A percentile compares a stretch with the other conserved stretches of the same genome.
phyloP scores from a whole-genome alignment of 2,888 invertebrate species.

The Leptogaster cylindrica region DNA sequence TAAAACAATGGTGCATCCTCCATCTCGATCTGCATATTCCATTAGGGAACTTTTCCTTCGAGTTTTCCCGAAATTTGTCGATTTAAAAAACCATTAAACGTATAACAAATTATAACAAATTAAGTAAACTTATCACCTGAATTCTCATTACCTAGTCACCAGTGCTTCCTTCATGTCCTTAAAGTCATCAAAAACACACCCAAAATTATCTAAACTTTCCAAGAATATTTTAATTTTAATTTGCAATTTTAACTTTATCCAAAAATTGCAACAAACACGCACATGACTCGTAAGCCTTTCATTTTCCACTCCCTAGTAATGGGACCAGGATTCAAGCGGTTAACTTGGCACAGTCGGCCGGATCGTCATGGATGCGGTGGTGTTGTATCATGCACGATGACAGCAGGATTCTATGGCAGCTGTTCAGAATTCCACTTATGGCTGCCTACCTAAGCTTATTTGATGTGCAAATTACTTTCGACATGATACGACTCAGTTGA shows the following conservation, averaged over 20 bases:
- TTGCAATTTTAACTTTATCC: conserved; percentile 34
- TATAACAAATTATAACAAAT: background rate
- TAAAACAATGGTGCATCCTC: too few relatives aligned
- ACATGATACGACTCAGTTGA: conserved; percentile 39
- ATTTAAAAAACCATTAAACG: too few relatives aligned
- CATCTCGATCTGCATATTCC: too few relatives aligned
- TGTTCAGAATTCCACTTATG: conserved; percentile 4
- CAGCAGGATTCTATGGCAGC: background rate
- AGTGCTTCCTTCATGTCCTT: conserved; percentile 27
- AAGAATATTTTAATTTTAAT: conserved; percentile 32
- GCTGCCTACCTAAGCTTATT: conserved; percentile 40
- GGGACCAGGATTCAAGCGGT: background rate
- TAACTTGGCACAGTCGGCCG: background rate
- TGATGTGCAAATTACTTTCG: conserved; percentile 47
- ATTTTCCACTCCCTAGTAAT: background rate
- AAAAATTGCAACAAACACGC: conserved; percentile 36
- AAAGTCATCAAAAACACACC: conserved; percentile 11
- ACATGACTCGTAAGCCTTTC: background rate
- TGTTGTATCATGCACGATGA: background rate
- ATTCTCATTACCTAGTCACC: conserved; percentile 20
- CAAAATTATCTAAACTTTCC: background rate
- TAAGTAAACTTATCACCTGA: conserved; percentile 5
- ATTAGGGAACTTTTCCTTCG: too few relatives aligned
- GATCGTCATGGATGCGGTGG: background rate
- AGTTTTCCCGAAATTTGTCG: too few relatives aligned